phyloP scores from a whole-genome alignment of 2,888 invertebrate species.

The Melieria omissa region DNA sequence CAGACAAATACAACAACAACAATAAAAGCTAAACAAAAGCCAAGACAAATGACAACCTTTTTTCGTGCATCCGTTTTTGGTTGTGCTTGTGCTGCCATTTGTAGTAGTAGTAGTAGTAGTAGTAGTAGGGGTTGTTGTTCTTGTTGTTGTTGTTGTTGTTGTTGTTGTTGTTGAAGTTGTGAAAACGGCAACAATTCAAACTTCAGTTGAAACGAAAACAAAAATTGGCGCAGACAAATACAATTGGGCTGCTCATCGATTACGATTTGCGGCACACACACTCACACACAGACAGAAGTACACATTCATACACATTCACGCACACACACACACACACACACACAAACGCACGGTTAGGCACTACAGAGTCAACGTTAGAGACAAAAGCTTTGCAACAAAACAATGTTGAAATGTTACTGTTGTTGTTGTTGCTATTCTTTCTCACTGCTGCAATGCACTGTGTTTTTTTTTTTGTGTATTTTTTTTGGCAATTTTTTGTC shows the following conservation, averaged over 20 bases:
- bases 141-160: no score
- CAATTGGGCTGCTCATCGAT: constrained; percentile 46
- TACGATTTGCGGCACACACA: constrained; percentile 34
- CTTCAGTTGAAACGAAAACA: constrained; percentile 20
- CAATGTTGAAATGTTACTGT: not conserved
- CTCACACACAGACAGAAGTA: constrained; percentile 28
- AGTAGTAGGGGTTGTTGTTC: no score
- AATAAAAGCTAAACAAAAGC: not conserved
- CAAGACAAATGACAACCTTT: not conserved
- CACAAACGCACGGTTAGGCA: not conserved
- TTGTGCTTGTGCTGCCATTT: no score
- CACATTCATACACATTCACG: constrained; percentile 23
- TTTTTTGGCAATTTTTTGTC: constrained; percentile 16
- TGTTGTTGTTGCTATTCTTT: not conserved
- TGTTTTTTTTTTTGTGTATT: constrained; percentile 19
- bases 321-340: constrained; percentile 29
- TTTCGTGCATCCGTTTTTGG: not conserved
- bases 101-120: no score
- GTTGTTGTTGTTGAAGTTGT: no score
- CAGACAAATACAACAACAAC: not conserved
- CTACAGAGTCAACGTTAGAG: not conserved
- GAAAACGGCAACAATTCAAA: constrained; percentile 27
- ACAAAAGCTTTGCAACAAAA: not conserved
- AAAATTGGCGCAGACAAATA: constrained; percentile 36
- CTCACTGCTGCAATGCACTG: not conserved